Percentiles rank a stretch among this genome's conserved stretches.
Evolutionary conservation across 2,888 invertebrate species (phyloP).

Genomic region (Mimas tiliae): DNA sequence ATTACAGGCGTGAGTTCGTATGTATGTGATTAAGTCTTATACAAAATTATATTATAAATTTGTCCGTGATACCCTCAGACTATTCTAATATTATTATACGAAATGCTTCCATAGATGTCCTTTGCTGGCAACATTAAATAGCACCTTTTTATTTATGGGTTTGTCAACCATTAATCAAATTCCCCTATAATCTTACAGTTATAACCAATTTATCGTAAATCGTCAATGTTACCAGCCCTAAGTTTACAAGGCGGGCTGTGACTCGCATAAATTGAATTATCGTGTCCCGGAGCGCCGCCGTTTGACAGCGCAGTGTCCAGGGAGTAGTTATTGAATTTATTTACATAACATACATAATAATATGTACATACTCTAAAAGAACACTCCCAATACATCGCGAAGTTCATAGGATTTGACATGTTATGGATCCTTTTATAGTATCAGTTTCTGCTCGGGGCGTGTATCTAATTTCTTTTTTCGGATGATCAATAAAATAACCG

Average conservation of each 20-base stretch:
- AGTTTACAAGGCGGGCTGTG: slow-evolving; percentile 15
- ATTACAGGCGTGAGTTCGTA: too few species aligned
- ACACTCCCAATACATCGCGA: neutral
- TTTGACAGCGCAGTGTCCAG: slow-evolving; percentile 58
- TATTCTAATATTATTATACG: too few species aligned
- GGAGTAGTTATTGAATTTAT: slow-evolving; percentile 66
- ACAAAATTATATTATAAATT: too few species aligned
- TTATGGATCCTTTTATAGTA: neutral
- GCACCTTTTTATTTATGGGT: neutral
- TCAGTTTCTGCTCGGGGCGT: neutral
- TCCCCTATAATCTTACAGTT: neutral
- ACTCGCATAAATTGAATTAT: slow-evolving; percentile 62
- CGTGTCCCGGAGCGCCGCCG: slow-evolving; percentile 50
- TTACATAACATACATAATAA: slow-evolving; percentile 63
- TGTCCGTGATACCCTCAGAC: too few species aligned
- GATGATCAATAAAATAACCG: too few species aligned
- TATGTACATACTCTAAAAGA: slow-evolving; percentile 51
- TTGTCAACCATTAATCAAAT: neutral
- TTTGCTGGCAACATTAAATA: too few species aligned
- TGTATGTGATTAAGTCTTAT: too few species aligned
- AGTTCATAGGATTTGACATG: neutral
- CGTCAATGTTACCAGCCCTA: slow-evolving; percentile 9
- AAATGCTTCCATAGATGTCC: too few species aligned
- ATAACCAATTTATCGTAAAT: neutral
- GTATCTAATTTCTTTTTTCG: neutral